Conservation (phyloP, 2,113 vertebrate genomes). For the Pollachius pollachius region DNA sequence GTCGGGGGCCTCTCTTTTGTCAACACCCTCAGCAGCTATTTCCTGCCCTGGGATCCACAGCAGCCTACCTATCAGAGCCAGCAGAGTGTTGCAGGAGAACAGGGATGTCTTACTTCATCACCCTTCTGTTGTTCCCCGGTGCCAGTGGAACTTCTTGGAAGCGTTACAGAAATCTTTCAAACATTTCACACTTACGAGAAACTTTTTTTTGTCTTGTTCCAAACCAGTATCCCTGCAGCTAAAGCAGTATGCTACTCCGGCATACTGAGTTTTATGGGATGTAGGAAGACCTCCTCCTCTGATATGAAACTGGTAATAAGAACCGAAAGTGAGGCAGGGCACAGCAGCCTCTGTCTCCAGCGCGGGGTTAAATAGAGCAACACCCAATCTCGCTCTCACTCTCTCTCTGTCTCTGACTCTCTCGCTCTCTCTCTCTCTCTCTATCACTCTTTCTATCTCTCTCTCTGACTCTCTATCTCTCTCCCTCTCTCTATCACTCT, state of each 20-base stretch:
- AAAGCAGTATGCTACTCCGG: no score
- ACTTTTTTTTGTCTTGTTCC: neutral
- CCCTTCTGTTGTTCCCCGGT: constrained; percentile 3
- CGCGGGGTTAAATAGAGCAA: neutral
- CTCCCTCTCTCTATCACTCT: no score
- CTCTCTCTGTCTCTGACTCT: no score
- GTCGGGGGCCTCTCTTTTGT: constrained; percentile 24
- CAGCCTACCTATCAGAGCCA: constrained; percentile 37
- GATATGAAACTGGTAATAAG: constrained; percentile 7
- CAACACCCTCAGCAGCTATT: constrained; percentile 45
- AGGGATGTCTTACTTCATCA: constrained; percentile 29
- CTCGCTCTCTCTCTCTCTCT: no score
- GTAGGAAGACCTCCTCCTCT: constrained; percentile 1
- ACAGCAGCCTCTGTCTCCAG: neutral
- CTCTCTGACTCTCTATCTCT: no score
- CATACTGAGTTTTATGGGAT: constrained; percentile 1
- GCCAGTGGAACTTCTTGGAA: constrained; percentile 17
- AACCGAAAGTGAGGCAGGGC: neutral
- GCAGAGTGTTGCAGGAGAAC: constrained; percentile 28
- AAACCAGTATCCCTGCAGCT: neutral
- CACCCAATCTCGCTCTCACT: no score
- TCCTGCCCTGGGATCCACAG: constrained; percentile 41
- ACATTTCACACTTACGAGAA: neutral
- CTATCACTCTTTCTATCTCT: no score
- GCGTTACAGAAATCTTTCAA: constrained; percentile 16